Conservation (phyloP, 1,140 invertebrate genomes). For the Eupristina koningsbergeri region DNA sequence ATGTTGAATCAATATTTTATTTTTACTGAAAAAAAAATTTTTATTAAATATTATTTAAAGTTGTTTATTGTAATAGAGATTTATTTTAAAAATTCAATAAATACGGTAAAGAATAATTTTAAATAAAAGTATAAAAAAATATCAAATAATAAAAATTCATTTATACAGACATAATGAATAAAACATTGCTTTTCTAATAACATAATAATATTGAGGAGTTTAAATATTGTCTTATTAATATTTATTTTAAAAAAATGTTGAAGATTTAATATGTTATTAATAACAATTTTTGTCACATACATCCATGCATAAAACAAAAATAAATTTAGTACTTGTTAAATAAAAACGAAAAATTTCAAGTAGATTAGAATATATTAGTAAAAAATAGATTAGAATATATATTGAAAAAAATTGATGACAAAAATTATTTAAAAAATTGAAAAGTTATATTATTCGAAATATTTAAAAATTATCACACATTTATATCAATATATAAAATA, state of each 20-base stretch:
- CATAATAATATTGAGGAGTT: conserved; percentile 12
- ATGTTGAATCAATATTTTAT: too few relatives aligned
- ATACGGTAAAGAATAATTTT: too few relatives aligned
- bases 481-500: conserved; percentile 25
- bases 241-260: not conserved
- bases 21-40: too few relatives aligned
- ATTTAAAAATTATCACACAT: conserved; percentile 32
- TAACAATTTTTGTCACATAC: conserved; percentile 20
- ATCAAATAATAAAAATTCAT: not conserved
- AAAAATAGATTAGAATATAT: too few relatives aligned
- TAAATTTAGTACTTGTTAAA: conserved; percentile 53
- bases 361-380: conserved; percentile 33
- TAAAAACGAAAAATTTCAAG: not conserved
- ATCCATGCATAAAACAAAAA: conserved; percentile 54
- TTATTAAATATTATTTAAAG: too few relatives aligned
- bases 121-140: not conserved
- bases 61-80: too few relatives aligned
- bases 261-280: too few relatives aligned
- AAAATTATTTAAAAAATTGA: conserved; percentile 29
- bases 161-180: not conserved
- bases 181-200: not conserved
- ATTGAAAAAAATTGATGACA: conserved; percentile 20
- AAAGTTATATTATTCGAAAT: conserved; percentile 9
- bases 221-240: conserved; percentile 18
- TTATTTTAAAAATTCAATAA: too few relatives aligned